Base-by-base conservation (phyloP, 2,888 invertebrate genomes). In the Harmothoe impar region DNA sequence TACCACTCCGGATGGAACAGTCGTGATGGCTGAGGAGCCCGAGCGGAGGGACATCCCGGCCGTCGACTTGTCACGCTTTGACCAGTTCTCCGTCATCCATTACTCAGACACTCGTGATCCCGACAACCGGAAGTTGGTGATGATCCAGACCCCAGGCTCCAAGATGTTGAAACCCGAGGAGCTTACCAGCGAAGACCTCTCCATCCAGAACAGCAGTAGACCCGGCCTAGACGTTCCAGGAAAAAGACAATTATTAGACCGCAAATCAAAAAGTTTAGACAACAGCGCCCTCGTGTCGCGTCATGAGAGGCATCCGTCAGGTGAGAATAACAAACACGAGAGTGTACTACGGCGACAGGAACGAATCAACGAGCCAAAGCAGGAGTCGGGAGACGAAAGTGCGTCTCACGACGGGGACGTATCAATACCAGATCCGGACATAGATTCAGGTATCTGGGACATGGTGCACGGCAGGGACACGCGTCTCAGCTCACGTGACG, bases 1-100 rank as follows among this genome's bases (percentile, higher is more conserved):
- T n/a, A 35, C 56, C 52, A 56, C 62, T 7, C 89, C 68, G n/a
- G 89, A 89, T 17, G 89, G 89, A 12, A 86, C 52, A 7, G 77
- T 72, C 7, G 77, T 89, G n/a, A 43, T 25, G 10, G 81, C 84
- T 31, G 52, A 51, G 12, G 51, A 77, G 72, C 90, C 89, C 0
- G 89, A 17, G 31, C 29, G 35, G 20, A 43, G 52, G 1, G 90
- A 81, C 35, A 56, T 81, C 29, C 90, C 86, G 29, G 90, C 54
- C 3, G 68, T 92, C 20, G 92, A 92, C 54, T 72, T 92, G 52
- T 68, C 86, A 20, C 90, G 56, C 89, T 91, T 90, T 78, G 86
- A 92, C 52, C 91, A 92, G 90, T 92, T 92, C 86, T 92, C 92
- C n/a, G 62, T 92, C 23, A 86, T 92, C n/a, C 90, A 92, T 31